A percentile compares a stretch with the other conserved stretches of the same genome.
phyloP scores from a whole-genome alignment of 2,113 vertebrate genomes.

The Sturnira hondurensis region DNA sequence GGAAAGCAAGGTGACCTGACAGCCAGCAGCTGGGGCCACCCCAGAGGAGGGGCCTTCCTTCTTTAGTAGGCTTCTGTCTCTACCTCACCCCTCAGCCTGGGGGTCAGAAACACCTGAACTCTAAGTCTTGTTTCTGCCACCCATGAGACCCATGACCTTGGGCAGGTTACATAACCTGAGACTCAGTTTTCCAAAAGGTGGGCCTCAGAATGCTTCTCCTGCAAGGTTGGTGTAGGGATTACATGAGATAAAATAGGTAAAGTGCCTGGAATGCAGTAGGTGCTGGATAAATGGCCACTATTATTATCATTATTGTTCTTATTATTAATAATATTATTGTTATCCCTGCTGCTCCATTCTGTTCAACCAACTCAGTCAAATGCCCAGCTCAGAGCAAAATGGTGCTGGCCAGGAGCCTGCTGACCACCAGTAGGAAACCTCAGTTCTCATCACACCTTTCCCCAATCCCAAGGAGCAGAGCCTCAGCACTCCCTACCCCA shows the following conservation, averaged over 20 bases:
- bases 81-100: neutral
- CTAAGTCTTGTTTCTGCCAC: neutral
- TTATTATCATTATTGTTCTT: neutral
- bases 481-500: neutral
- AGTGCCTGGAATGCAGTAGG: neutral
- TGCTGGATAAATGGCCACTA: neutral
- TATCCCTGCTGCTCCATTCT: neutral
- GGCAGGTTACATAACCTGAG: neutral
- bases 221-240: neutral
- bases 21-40: neutral
- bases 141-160: neutral
- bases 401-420: neutral
- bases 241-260: neutral
- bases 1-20: neutral
- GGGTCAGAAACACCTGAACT: neutral
- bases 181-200: neutral
- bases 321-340: neutral
- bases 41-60: neutral
- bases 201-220: neutral
- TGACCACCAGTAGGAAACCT: neutral
- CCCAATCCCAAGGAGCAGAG: neutral
- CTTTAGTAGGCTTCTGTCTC: neutral
- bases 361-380: neutral
- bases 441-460: neutral
- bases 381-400: neutral